Percentiles rank a stretch among this genome's conserved stretches.
These are phyloP conservation scores for Cyclophora albipunctata DNA, from an alignment of 2,888 invertebrate genomes.

Conservation along the genomic window DNA sequence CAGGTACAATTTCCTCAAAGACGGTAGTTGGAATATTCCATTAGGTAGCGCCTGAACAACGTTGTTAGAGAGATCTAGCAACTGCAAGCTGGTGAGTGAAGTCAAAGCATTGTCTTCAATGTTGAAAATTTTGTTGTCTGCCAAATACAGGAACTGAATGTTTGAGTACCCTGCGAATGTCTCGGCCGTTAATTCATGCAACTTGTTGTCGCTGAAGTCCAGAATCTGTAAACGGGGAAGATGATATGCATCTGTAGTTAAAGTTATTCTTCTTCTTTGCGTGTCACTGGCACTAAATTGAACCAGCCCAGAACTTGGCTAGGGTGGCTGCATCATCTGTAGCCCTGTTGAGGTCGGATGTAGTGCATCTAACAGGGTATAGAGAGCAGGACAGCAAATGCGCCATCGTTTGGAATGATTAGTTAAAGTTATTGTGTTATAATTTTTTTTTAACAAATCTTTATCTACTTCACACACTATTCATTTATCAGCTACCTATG, in stretches of 20 bases:
- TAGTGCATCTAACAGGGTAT: too few relatives aligned
- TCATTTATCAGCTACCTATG: too few relatives aligned
- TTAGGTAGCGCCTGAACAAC: slow-evolving; percentile 66
- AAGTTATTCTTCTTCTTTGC: background rate
- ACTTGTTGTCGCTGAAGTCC: slow-evolving; percentile 73
- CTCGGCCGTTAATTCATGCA: slow-evolving; percentile 64
- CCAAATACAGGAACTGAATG: slow-evolving; percentile 72
- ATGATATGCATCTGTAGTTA: background rate
- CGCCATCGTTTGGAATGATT: background rate
- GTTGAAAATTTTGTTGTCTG: slow-evolving; percentile 73
- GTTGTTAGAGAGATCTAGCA: slow-evolving; percentile 74
- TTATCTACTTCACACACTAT: too few relatives aligned
- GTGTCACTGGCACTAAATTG: too few relatives aligned
- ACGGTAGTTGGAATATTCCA: slow-evolving; percentile 72
- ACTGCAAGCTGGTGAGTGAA: slow-evolving; percentile 64
- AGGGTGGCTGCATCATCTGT: too few relatives aligned
- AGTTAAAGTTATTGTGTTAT: background rate
- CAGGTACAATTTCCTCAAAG: slow-evolving; percentile 77
- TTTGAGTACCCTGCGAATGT: slow-evolving; percentile 68
- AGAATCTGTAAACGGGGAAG: slow-evolving; percentile 63
- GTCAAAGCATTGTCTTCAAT: slow-evolving; percentile 73
- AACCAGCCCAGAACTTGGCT: too few relatives aligned
- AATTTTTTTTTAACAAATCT: too few relatives aligned
- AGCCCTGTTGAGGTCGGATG: too few relatives aligned
- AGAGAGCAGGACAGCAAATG: too few relatives aligned